These are phyloP conservation scores for Tipula unca DNA, from an alignment of 2,888 invertebrate genomes.

Conservation along the genomic window DNA sequence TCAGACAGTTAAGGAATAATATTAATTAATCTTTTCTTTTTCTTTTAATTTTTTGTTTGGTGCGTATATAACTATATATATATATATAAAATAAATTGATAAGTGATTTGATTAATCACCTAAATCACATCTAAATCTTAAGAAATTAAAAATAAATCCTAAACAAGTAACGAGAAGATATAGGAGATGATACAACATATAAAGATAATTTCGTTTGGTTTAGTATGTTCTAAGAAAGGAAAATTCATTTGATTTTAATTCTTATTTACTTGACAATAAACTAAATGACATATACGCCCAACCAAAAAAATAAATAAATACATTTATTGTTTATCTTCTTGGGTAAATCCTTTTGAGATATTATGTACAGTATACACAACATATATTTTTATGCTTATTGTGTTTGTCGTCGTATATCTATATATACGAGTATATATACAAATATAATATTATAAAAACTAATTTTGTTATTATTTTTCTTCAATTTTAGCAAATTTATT, in stretches of 20 bases:
- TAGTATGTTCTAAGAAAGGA: not conserved
- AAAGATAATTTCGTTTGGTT: not conserved
- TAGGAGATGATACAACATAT: not conserved
- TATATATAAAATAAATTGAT: not conserved
- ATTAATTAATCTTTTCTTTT: not conserved
- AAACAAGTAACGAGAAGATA: not conserved
- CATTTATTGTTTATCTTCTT: slow-evolving; percentile 15
- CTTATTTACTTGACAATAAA: slow-evolving; percentile 14
- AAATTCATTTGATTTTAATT: not conserved
- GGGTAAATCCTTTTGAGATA: not conserved
- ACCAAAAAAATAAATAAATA: too few relatives aligned
- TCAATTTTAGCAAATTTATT: not conserved
- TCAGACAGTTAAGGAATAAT: not conserved
- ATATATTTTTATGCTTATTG: not conserved
- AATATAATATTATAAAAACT: too few relatives aligned
- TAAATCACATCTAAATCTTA: slow-evolving; percentile 14
- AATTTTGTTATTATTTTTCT: not conserved
- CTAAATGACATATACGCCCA: slow-evolving; percentile 17
- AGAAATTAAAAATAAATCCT: slow-evolving; percentile 8
- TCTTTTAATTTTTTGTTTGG: not conserved
- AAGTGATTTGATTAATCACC: slow-evolving; percentile 14
- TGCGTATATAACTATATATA: not conserved
- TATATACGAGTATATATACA: too few relatives aligned
- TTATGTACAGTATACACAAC: not conserved
- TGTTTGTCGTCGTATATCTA: not conserved